phyloP scores from a whole-genome alignment of 2,888 invertebrate species.

The Ditula angustiorana region DNA sequence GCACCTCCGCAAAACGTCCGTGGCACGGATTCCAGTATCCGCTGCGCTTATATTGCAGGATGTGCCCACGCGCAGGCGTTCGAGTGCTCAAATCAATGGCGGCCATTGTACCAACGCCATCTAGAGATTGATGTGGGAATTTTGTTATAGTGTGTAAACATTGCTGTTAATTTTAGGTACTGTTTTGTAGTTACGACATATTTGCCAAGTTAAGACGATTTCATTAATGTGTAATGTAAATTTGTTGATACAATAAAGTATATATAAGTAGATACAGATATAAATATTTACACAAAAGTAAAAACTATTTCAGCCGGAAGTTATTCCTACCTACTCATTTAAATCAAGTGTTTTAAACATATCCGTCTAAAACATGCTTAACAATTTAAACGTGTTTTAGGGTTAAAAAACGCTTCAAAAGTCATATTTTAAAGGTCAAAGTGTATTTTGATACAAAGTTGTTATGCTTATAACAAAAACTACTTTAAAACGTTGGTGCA shows the following conservation, averaged over 20 bases:
- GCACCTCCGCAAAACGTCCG: slow-evolving; percentile 13
- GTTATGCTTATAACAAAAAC: neutral
- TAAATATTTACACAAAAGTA: too few relatives aligned
- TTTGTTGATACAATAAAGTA: too few relatives aligned
- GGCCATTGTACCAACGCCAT: slow-evolving; percentile 53
- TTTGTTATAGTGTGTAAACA: neutral
- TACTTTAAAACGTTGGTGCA: neutral
- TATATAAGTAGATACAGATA: too few relatives aligned
- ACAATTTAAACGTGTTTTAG: neutral
- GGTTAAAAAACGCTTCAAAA: neutral
- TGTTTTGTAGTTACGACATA: neutral
- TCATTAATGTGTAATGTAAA: too few relatives aligned
- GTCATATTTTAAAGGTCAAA: neutral
- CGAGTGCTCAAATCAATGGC: slow-evolving; percentile 57
- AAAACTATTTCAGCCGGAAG: too few relatives aligned
- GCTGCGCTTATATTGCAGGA: slow-evolving; percentile 48
- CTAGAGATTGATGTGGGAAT: slow-evolving; percentile 44
- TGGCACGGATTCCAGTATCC: slow-evolving; percentile 43
- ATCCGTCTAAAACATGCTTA: neutral
- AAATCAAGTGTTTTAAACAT: too few relatives aligned
- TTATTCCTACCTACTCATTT: too few relatives aligned
- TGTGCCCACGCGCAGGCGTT: slow-evolving; percentile 57
- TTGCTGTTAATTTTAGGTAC: neutral
- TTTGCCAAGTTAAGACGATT: too few relatives aligned
- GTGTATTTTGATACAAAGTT: neutral